phyloP scores from a whole-genome alignment of 2,797 vertebrate species.

The Masticophis lateralis region DNA sequence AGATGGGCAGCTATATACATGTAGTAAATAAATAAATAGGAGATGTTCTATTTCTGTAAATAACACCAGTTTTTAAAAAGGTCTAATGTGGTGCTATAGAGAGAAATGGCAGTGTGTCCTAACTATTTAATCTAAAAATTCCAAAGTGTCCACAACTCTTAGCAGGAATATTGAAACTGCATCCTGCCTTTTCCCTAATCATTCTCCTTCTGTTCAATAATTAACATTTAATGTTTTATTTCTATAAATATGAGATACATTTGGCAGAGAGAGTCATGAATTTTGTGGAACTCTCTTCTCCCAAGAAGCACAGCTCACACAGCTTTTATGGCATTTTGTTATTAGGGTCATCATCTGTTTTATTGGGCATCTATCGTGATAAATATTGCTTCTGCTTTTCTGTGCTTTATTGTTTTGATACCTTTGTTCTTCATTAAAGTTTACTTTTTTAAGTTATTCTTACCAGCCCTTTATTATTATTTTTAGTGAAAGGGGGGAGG shows the following conservation, averaged over 20 bases:
- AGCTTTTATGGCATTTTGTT: not conserved
- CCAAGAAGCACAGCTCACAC: not conserved
- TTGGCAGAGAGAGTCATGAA: not conserved
- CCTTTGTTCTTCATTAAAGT: not conserved
- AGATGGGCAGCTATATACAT: not conserved
- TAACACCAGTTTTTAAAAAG: not conserved
- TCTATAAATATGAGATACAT: not conserved
- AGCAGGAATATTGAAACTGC: not conserved
- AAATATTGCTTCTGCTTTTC: not conserved
- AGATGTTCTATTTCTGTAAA: not conserved
- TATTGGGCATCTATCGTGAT: not conserved
- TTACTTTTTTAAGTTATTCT: not conserved
- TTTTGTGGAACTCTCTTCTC: not conserved
- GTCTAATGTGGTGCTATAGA: not conserved
- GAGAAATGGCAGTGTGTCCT: not conserved
- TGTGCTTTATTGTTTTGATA: not conserved
- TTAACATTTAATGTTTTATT: not conserved
- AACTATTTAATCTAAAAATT: not conserved
- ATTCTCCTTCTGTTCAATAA: not conserved
- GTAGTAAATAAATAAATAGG: not conserved
- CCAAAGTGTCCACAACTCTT: not conserved
- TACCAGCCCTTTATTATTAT: not conserved
- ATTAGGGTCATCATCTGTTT: not conserved
- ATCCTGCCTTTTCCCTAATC: not conserved
- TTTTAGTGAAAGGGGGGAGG: not conserved